These are phyloP conservation scores for Notechis scutatus DNA, from an alignment of 2,113 vertebrate genomes.

Conservation along the genomic window DNA sequence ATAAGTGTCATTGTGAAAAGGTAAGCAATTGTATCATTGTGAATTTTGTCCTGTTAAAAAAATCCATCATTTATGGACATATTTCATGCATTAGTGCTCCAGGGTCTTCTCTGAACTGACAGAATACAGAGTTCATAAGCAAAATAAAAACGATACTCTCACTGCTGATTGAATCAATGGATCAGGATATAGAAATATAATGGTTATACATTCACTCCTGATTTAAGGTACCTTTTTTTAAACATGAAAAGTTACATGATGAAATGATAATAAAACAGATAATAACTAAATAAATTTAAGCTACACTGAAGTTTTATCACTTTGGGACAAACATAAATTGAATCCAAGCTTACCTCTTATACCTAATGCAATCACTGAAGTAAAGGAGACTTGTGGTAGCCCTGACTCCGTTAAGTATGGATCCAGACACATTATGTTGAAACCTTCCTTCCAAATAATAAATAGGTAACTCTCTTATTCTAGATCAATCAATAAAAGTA, in stretches of 20 bases:
- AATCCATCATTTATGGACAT: conserved; percentile 52
- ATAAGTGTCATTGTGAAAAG: conserved; percentile 64
- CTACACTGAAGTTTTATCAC: background rate
- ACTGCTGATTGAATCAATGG: conserved; percentile 32
- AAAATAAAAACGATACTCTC: conserved; percentile 33
- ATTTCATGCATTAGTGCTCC: conserved; percentile 58
- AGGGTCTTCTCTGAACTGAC: conserved; percentile 44
- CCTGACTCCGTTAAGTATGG: background rate
- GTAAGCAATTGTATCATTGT: conserved; percentile 61
- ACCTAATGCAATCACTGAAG: background rate
- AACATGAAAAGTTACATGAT: background rate
- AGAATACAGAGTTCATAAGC: conserved; percentile 54
- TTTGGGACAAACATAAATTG: background rate
- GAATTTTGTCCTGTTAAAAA: conserved; percentile 62
- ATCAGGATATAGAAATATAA: conserved; percentile 41
- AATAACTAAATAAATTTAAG: background rate
- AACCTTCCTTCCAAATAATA: background rate
- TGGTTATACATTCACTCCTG: background rate
- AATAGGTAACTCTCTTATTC: background rate
- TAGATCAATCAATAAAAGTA: background rate
- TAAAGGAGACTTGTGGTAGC: background rate
- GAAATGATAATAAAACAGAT: background rate
- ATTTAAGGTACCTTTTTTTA: conserved; percentile 5
- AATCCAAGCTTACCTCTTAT: background rate
- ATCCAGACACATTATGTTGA: background rate